Conservation (phyloP, 2,888 invertebrate species). For the Linyphia triangularis region DNA sequence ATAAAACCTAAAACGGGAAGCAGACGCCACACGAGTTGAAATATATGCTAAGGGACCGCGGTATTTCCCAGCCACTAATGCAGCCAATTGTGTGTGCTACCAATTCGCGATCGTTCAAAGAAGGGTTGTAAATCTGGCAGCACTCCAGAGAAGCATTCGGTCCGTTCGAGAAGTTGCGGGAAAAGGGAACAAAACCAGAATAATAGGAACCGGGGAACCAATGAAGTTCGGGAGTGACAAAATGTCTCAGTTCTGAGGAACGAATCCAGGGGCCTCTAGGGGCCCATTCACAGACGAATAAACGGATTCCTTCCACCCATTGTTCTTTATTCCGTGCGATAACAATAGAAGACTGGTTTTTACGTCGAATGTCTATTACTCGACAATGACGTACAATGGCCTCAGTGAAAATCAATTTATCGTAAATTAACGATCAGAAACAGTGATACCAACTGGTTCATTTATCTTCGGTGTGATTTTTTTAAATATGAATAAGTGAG, state of each 20-base stretch:
- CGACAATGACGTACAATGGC: neutral
- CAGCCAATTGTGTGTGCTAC: slow-evolving; percentile 22
- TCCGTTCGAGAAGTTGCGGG: neutral
- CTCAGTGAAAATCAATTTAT: neutral
- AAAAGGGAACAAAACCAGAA: neutral
- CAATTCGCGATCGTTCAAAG: slow-evolving; percentile 10
- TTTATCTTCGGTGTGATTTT: no score
- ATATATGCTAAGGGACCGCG: neutral
- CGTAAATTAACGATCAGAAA: neutral
- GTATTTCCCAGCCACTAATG: neutral
- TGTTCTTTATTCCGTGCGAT: neutral
- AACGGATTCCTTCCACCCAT: neutral
- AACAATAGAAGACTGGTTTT: slow-evolving; percentile 5
- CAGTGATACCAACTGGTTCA: neutral
- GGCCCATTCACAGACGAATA: slow-evolving; percentile 13
- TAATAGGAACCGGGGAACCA: slow-evolving; percentile 8
- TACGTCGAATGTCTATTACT: neutral
- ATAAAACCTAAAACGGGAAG: neutral
- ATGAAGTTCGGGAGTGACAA: slow-evolving; percentile 28
- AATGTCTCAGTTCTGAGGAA: slow-evolving; percentile 10
- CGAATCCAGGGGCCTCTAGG: neutral
- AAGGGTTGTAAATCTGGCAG: slow-evolving; percentile 21
- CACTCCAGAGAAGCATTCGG: slow-evolving; percentile 1
- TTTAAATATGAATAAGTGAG: no score
- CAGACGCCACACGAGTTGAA: neutral